These are phyloP conservation scores for Meriones psammophilus DNA, from an alignment of 2,797 vertebrate genomes.

Conservation along the genomic window DNA sequence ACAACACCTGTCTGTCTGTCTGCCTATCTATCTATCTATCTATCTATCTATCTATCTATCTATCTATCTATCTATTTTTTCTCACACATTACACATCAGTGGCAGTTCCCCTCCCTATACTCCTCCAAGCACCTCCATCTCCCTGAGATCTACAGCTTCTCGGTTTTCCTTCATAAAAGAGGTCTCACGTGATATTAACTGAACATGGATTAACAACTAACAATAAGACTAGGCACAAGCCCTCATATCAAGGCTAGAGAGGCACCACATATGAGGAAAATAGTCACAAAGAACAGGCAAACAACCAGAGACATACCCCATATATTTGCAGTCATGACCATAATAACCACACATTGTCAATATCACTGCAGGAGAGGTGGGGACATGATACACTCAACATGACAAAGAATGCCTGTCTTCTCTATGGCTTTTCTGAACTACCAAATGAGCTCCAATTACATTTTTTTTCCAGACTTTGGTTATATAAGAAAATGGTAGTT, in stretches of 20 bases:
- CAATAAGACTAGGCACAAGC: not conserved
- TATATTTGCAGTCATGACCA: conserved; percentile 3
- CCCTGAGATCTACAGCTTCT: no score
- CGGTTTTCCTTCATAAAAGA: no score
- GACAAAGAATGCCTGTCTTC: not conserved
- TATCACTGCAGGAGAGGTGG: not conserved
- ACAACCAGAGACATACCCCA: not conserved
- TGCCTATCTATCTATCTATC: not conserved
- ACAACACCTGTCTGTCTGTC: not conserved
- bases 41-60: not conserved
- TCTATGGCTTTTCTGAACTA: not conserved
- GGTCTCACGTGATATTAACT: no score
- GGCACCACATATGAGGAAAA: not conserved
- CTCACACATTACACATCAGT: not conserved
- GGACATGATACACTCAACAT: no score
- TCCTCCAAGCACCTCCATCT: no score
- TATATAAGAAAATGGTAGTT: not conserved
- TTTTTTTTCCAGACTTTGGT: conserved; percentile 17
- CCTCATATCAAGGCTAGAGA: not conserved
- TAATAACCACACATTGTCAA: conserved; percentile 27
- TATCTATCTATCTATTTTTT: not conserved
- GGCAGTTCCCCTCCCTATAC: no score
- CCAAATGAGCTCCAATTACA: not conserved
- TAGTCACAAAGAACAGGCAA: not conserved
- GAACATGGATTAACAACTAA: no score